Percentiles rank a stretch among this genome's conserved stretches.
These are phyloP conservation scores for Acleris literana DNA, from an alignment of 2,888 invertebrate species.

Conservation along the genomic window DNA sequence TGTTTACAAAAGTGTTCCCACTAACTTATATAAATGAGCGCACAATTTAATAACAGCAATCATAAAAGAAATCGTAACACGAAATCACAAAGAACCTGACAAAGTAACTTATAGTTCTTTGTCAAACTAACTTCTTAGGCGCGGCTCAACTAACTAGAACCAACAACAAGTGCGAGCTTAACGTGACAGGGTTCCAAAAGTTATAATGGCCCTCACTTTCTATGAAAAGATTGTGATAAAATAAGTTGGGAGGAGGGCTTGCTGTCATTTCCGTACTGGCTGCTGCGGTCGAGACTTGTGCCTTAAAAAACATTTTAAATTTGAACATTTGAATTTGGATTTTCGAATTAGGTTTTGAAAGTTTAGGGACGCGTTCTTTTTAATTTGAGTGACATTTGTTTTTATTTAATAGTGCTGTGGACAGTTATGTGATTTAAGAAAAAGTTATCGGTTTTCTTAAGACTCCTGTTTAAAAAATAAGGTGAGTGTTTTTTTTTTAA, in stretches of 20 bases:
- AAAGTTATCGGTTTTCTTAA: slow-evolving; percentile 8
- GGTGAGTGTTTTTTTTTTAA: slow-evolving; percentile 10
- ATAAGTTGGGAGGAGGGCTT: slow-evolving; percentile 24
- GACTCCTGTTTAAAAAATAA: neutral
- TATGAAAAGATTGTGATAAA: slow-evolving; percentile 37
- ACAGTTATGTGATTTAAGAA: slow-evolving; percentile 29
- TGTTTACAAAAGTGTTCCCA: neutral
- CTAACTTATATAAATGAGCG: slow-evolving; percentile 32
- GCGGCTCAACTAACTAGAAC: slow-evolving; percentile 45
- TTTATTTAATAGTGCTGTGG: slow-evolving; percentile 24
- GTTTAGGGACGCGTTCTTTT: neutral
- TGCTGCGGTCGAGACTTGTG: slow-evolving; percentile 22
- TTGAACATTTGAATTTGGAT: slow-evolving; percentile 14
- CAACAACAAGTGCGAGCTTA: slow-evolving; percentile 44
- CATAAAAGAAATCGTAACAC: slow-evolving; percentile 26
- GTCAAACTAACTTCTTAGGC: slow-evolving; percentile 50
- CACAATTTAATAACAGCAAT: slow-evolving; percentile 32
- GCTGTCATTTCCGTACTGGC: slow-evolving; percentile 34
- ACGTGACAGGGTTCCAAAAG: slow-evolving; percentile 60
- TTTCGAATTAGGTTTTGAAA: neutral
- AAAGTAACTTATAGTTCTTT: slow-evolving; percentile 45
- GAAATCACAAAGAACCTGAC: slow-evolving; percentile 27
- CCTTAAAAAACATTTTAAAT: slow-evolving; percentile 19
- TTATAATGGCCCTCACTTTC: slow-evolving; percentile 53
- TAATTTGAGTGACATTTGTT: neutral